Percentiles rank a stretch among this genome's conserved stretches.
These are phyloP conservation scores for Oscheius sp. DNA, from an alignment of 2,888 invertebrate species.

Conservation along the genomic window DNA sequence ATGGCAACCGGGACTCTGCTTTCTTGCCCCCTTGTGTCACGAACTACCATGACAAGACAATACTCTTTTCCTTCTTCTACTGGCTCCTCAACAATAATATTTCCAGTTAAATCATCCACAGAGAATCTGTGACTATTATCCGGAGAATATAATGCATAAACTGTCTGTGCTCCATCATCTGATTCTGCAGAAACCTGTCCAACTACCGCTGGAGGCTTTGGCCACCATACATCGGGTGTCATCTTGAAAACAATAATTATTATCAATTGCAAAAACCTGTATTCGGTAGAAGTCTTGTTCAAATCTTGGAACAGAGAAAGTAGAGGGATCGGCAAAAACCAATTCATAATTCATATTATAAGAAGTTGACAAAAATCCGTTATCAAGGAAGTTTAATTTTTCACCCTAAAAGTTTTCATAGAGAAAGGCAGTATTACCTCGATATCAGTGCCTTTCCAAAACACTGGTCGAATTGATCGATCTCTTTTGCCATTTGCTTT, in stretches of 20 bases:
- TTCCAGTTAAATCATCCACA: conserved; percentile 30
- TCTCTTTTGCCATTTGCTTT: conserved; percentile 20
- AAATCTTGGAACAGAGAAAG: conserved; percentile 30
- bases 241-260: conserved; percentile 12
- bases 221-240: conserved; percentile 25
- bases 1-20: conserved; percentile 44
- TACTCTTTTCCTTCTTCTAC: conserved; percentile 32
- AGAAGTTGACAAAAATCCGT: background rate
- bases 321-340: conserved; percentile 32
- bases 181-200: conserved; percentile 38
- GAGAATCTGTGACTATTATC: conserved; percentile 37
- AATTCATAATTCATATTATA: conserved; percentile 35
- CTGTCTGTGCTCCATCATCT: conserved; percentile 30
- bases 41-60: conserved; percentile 43
- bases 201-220: conserved; percentile 15
- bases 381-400: conserved; percentile 25
- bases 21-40: conserved; percentile 36
- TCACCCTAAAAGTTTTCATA: background rate
- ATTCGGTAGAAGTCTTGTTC: conserved; percentile 41
- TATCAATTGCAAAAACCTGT: conserved; percentile 22
- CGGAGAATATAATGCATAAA: conserved; percentile 41
- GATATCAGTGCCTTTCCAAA: conserved; percentile 15
- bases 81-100: conserved; percentile 15
- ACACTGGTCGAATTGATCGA: conserved; percentile 13
- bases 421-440: background rate